phyloP scores from a whole-genome alignment of 2,797 vertebrate genomes.

The Melanotaenia boesemani region DNA sequence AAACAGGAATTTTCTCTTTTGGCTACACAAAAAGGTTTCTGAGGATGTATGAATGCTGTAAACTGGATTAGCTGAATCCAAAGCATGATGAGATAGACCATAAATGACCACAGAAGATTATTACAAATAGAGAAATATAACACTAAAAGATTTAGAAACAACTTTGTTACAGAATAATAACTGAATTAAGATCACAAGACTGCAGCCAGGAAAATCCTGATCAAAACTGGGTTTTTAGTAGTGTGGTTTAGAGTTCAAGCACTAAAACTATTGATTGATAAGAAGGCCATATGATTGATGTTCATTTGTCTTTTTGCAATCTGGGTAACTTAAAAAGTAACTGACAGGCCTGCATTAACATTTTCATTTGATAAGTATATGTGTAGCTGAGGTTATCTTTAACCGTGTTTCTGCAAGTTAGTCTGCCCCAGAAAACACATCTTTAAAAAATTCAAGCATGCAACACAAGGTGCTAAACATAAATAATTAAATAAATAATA shows the following conservation, averaged over 20 bases:
- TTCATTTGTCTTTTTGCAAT: too few species aligned
- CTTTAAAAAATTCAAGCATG: neutral
- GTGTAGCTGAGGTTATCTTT: neutral
- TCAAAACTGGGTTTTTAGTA: too few species aligned
- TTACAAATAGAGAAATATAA: neutral
- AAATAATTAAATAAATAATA: neutral
- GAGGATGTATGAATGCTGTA: neutral
- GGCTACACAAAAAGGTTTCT: neutral
- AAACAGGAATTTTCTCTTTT: too few species aligned
- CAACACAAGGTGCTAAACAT: accelerated
- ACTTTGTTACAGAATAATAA: neutral
- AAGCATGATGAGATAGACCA: neutral
- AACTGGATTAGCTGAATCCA: neutral
- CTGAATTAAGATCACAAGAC: too few species aligned
- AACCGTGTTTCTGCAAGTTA: neutral
- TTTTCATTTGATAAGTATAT: neutral
- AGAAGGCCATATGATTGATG: too few species aligned
- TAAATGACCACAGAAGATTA: too few species aligned
- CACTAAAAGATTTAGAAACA: neutral
- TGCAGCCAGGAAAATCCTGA: too few species aligned
- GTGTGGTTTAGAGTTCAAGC: too few species aligned
- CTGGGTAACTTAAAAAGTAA: too few species aligned
- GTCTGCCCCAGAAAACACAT: neutral
- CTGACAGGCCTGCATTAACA: too few species aligned
- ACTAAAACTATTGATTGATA: neutral